Conservation (phyloP, 2,888 invertebrate species). For the Griposia aprilina region DNA sequence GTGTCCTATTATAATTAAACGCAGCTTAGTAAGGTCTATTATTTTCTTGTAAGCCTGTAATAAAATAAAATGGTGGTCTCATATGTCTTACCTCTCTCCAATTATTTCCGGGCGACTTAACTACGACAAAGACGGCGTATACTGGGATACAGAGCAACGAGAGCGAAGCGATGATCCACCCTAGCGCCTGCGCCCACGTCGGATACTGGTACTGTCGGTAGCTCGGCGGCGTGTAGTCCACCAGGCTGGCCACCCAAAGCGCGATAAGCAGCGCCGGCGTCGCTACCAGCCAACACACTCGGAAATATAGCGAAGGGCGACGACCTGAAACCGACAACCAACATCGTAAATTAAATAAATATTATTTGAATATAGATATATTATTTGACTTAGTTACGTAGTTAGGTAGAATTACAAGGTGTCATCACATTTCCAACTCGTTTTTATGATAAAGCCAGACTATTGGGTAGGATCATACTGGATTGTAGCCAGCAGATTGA, state of each 20-base stretch:
- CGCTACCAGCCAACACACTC: conserved; percentile 96
- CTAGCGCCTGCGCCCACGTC: conserved; percentile 95
- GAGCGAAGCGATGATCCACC: conserved; percentile 96
- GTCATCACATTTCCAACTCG: background rate
- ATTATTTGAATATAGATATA: background rate
- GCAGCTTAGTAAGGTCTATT: background rate
- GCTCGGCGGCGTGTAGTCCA: conserved; percentile 96
- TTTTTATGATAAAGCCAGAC: background rate
- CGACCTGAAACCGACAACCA: conserved; percentile 79
- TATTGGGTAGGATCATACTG: background rate
- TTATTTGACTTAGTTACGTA: background rate
- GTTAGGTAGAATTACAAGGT: background rate
- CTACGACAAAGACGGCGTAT: conserved; percentile 93
- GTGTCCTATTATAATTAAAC: conserved; percentile 1
- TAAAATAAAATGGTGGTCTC: background rate
- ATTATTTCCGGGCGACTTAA: conserved; percentile 93
- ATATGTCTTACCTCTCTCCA: conserved; percentile 92
- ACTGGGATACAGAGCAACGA: conserved; percentile 96
- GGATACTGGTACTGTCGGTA: conserved; percentile 96
- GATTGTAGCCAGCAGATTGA: background rate
- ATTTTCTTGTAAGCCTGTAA: background rate
- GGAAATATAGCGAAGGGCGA: conserved; percentile 94
- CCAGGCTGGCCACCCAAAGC: conserved; percentile 96
- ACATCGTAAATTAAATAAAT: background rate
- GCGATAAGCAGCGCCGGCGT: conserved; percentile 95